These are phyloP conservation scores for Leuciscus waleckii DNA, from an alignment of 2,797 vertebrate genomes.

Conservation along the genomic window DNA sequence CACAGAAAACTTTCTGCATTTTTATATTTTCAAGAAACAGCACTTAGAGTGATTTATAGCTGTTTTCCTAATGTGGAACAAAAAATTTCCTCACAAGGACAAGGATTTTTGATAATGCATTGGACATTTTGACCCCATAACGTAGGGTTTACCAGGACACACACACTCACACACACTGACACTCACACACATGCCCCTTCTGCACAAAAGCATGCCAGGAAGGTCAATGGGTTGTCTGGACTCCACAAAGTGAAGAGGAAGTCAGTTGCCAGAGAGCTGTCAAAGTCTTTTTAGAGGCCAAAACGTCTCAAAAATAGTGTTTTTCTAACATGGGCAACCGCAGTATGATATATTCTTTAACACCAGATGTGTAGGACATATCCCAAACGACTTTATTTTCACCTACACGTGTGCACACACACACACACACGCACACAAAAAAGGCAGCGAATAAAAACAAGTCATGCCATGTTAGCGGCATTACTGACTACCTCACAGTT, in stretches of 20 bases:
- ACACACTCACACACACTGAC: not conserved
- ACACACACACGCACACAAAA: not conserved
- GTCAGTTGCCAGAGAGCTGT: conserved; percentile 50
- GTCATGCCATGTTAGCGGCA: conserved; percentile 42
- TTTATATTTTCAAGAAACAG: not conserved
- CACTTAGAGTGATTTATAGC: too few species aligned
- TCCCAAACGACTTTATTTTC: conserved; percentile 19
- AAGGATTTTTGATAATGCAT: too few species aligned
- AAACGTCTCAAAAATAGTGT: conserved; percentile 21
- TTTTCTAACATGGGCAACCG: conserved; percentile 31
- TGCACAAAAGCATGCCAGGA: conserved; percentile 17
- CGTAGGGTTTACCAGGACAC: not conserved
- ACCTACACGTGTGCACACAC: not conserved
- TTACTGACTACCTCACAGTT: conserved; percentile 39
- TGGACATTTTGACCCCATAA: not conserved
- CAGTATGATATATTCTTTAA: conserved; percentile 21
- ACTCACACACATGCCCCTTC: conserved; percentile 22
- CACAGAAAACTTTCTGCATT: not conserved
- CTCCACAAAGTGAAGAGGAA: conserved; percentile 46
- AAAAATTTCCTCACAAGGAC: too few species aligned
- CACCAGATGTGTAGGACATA: conserved; percentile 33
- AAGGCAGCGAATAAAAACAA: conserved; percentile 40
- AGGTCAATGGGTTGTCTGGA: conserved; percentile 43
- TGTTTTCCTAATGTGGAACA: too few species aligned
- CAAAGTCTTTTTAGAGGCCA: conserved; percentile 39